phyloP scores from a whole-genome alignment of 2,888 invertebrate genomes.

The Marasmarcha lunaedactyla region DNA sequence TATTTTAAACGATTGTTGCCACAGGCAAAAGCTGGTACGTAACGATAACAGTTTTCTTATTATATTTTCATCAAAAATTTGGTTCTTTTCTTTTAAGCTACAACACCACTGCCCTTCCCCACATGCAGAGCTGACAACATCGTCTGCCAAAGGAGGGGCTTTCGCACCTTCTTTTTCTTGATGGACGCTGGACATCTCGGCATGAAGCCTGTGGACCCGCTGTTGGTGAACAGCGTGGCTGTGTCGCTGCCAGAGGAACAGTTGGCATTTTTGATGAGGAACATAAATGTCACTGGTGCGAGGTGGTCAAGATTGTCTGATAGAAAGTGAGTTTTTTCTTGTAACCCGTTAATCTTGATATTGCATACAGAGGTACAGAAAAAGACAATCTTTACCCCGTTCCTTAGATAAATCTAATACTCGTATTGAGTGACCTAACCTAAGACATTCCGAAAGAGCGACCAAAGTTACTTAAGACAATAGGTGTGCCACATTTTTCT shows the following conservation, averaged over 20 bases:
- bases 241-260: conserved; percentile 42
- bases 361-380: no score
- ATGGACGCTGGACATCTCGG: conserved; percentile 47
- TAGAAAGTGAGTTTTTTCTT: conserved; percentile 39
- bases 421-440: no score
- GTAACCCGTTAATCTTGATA: no score
- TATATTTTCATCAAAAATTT: no score
- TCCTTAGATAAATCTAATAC: no score
- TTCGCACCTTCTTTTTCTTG: conserved; percentile 53
- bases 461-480: no score
- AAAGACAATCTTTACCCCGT: no score
- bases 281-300: conserved; percentile 50
- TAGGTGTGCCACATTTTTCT: no score
- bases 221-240: conserved; percentile 40
- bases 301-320: conserved; percentile 47
- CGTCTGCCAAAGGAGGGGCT: conserved; percentile 45
- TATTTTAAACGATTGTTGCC: no score
- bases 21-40: no score
- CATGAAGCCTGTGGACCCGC: conserved; percentile 48
- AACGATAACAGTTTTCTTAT: no score
- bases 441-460: no score
- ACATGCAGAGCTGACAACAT: conserved; percentile 42
- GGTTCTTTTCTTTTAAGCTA: conserved; percentile 21
- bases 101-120: conserved; percentile 45
- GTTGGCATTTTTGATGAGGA: conserved; percentile 42